Evolutionary conservation across 2,888 invertebrate species (phyloP), one percentile per base, ranked within the genome.

Genomic region (Seira sanloemensis): DNA sequence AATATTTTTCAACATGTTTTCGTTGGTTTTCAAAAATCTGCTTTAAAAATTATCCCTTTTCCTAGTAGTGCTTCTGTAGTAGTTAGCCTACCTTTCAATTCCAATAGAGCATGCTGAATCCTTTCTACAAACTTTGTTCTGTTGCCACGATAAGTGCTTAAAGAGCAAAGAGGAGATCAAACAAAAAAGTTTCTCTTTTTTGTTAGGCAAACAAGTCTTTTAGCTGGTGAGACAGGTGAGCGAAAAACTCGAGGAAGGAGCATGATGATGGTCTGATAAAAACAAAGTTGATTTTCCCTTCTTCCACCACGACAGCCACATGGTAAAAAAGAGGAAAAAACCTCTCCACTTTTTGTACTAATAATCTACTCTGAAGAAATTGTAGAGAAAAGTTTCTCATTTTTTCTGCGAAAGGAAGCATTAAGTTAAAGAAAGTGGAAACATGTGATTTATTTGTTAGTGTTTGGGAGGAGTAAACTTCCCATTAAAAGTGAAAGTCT

Each of bases 361-460:
- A 50, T 50, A 50, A 50, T 67, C 65, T 65, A 21, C 67, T 24
- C 21, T 67, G 26, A 26, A 67, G n/a, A 66, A 67, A 67, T 67
- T 21, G 9, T 4, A 1, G 12, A 65, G 21, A 65, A 65, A 65
- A 65, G 19, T 65, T 65, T 58, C 58, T 58, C 46, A 9, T 65
- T 23, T 65, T 65, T 65, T 65, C 23, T 19, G 1, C 16, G 65
- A 2, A 5, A 46, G 21, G n/a, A 50, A 50, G 50, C 50, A 50
- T 50, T 67, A 67, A 67, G 24, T 67, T 67, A 67, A 26, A 67
- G 67, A 21, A 67, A 67, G 67, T 67, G 67, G 24, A 67, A 67
- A 67, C 25, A 67, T n/a, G 65, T 65, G 67, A 67, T 67, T 67
- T 21, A 67, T 67, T 67, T 67, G 25, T 23, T 50, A 50, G 50